phyloP scores from a whole-genome alignment of 2,113 vertebrate species.

The Gnathonemus echidnorhynchus region DNA sequence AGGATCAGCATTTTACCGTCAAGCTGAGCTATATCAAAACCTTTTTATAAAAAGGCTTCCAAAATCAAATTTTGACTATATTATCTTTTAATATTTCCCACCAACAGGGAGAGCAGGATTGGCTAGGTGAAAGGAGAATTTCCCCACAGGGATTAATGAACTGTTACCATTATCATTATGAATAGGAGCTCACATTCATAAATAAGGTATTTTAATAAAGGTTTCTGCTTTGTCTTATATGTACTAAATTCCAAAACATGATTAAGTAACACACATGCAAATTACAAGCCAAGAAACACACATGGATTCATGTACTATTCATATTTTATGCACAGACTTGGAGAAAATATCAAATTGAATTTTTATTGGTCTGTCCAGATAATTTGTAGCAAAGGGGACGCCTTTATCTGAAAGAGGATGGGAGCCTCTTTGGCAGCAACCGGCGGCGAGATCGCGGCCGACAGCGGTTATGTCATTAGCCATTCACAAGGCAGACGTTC shows the following conservation, averaged over 20 bases:
- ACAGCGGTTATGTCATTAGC: neutral
- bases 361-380: slow-evolving; percentile 4
- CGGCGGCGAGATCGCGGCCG: neutral
- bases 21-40: neutral
- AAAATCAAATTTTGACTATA: neutral
- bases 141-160: neutral
- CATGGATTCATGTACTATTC: neutral
- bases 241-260: neutral
- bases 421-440: neutral
- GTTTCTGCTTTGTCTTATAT: neutral
- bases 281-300: neutral
- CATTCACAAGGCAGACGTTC: neutral
- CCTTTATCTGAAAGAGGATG: neutral
- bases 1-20: neutral
- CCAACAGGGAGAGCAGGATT: neutral
- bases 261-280: neutral
- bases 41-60: neutral
- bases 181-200: neutral
- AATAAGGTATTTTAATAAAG: neutral
- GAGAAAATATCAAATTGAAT: slow-evolving; percentile 13
- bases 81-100: neutral
- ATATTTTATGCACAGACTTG: neutral
- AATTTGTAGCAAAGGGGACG: neutral
- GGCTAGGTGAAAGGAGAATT: neutral
- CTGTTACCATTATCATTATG: neutral